Percentiles rank a stretch among this genome's conserved stretches.
Conservation (phyloP, 2,113 vertebrate genomes). For the Atherinomorus stipes region DNA sequence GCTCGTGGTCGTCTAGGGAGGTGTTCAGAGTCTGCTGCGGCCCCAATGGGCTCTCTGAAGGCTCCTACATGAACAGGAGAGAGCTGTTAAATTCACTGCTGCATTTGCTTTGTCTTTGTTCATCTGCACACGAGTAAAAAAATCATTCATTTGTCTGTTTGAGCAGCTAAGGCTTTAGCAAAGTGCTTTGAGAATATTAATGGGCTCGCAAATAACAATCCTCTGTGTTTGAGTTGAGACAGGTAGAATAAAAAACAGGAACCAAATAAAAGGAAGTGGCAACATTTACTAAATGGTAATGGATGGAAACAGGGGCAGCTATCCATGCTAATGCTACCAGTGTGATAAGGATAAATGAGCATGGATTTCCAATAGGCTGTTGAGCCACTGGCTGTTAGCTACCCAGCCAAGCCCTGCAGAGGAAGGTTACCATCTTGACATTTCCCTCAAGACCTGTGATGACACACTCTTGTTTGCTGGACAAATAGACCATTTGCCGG, state of each 20-base stretch:
- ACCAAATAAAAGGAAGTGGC: background rate
- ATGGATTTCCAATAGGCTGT: conserved; percentile 70
- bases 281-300: conserved; percentile 9
- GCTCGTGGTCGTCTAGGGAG: conserved; percentile 90
- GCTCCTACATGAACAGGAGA: conserved; percentile 76
- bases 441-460: conserved; percentile 51
- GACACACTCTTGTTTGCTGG: conserved; percentile 60
- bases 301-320: conserved; percentile 13
- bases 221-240: background rate
- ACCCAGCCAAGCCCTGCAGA: background rate
- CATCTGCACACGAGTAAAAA: too few relatives aligned
- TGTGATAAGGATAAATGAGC: conserved; percentile 63
- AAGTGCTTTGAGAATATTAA: background rate
- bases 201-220: background rate
- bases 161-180: background rate
- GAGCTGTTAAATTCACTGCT: background rate
- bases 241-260: background rate
- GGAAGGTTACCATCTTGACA: conserved; percentile 51
- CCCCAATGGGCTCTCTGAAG: conserved; percentile 87
- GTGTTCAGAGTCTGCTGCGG: conserved; percentile 87
- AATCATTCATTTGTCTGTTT: background rate
- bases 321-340: conserved; percentile 60
- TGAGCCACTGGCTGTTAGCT: conserved; percentile 38
- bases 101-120: background rate
- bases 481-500: conserved; percentile 62